Evolutionary conservation across 2,113 vertebrate species (phyloP), one percentile per base, ranked within the genome.

Genomic region (Sinocyclocheilus grahami): DNA sequence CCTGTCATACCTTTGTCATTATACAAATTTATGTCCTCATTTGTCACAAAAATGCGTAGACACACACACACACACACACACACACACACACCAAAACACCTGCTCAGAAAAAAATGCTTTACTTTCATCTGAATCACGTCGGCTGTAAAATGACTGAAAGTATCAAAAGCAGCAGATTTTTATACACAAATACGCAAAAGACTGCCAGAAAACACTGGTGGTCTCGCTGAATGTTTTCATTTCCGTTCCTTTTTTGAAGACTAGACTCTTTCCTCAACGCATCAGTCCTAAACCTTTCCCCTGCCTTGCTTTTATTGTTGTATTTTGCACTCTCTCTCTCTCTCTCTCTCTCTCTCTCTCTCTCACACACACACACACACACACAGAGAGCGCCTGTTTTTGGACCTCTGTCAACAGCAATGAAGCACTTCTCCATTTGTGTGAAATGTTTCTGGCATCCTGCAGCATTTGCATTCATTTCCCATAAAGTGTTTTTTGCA

Each of bases 371-470:
- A 22, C 69, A 46, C 71, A n/a, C 71, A 89, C 89, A 90, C 85
- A 82, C 60, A 89, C 86, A 89, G 85, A 72, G 48, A 4, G 37
- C 91, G 83, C 27, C 27, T 90, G 89, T 91, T 92, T 85, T 92
- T 94, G 93, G 94, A 92, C 90, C 78, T 77, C 77, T 84, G 84
- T 93, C 91, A 93, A 83, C 85, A 79, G 89, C 83, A 89, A 85
- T 88, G 86, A 88, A 87, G 90, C 85, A 85, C 87, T 88, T 91
- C 90, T 91, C 88, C 76, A 86, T 93, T 93, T 86, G 90, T 93
- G 91, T 93, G 92, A 93, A 94, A 92, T 87, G 86, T 89, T 91
- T 86, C 91, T 93, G 93, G 93, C 92, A 91, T 85, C 87, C 86
- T 65, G 72, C 58, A 69, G 87, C 67, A 65, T 90, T 92, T 83